Percentiles rank a stretch among this genome's conserved stretches.
These are phyloP conservation scores for Drosophila miranda DNA, from an alignment of 1,140 invertebrate genomes.

Conservation along the genomic window DNA sequence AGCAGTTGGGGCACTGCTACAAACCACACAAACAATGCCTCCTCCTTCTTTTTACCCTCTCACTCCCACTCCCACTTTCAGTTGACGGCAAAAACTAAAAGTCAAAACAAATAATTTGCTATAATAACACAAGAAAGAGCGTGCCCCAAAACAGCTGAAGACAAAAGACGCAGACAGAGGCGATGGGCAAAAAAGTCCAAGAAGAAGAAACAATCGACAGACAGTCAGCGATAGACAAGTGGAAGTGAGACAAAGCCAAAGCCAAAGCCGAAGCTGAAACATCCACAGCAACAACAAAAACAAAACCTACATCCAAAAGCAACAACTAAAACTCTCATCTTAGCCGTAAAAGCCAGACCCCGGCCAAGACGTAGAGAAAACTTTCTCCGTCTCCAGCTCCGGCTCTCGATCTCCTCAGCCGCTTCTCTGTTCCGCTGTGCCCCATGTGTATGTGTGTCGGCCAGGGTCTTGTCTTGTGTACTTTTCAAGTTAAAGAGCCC, in stretches of 20 bases:
- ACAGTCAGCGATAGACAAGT: conserved; percentile 58
- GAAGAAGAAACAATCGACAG: conserved; percentile 11
- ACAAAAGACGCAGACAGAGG: conserved; percentile 10
- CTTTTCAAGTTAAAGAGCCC: conserved; percentile 70
- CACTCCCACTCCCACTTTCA: conserved; percentile 2
- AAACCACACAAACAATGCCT: conserved; percentile 22
- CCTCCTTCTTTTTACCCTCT: not conserved
- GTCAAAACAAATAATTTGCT: conserved; percentile 79
- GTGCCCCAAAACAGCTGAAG: conserved; percentile 64
- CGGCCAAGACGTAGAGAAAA: conserved; percentile 56
- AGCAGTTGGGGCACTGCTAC: conserved; percentile 19
- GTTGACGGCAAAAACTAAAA: conserved; percentile 69
- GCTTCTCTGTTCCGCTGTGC: conserved; percentile 17
- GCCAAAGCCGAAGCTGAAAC: conserved; percentile 29
- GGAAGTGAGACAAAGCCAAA: conserved; percentile 69
- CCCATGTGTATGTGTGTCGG: conserved; percentile 25
- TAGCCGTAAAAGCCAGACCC: conserved; percentile 38
- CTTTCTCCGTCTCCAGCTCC: conserved; percentile 57
- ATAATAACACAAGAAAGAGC: conserved; percentile 70
- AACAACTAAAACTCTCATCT: conserved; percentile 36
- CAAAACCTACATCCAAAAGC: conserved; percentile 1
- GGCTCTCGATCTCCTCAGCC: conserved; percentile 60
- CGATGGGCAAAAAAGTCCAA: conserved; percentile 25
- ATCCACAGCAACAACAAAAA: conserved; percentile 12
- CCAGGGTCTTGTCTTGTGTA: conserved; percentile 41